Conservation (phyloP, 2,797 vertebrate species). For the Pseudopleuronectes americanus region DNA sequence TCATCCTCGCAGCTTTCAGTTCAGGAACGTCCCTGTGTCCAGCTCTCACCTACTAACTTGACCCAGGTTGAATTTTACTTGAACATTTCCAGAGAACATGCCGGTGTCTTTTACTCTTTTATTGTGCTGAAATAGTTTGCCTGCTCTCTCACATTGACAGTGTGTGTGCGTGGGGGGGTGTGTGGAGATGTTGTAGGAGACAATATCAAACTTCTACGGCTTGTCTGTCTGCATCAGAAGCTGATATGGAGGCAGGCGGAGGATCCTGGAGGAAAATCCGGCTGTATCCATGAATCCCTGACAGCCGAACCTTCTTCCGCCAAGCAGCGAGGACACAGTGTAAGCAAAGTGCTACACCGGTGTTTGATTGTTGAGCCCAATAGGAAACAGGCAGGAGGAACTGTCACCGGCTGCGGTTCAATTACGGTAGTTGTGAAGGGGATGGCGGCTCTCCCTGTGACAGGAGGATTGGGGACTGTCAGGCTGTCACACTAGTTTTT, state of each 20-base stretch:
- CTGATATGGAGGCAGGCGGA: constrained; percentile 11
- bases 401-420: constrained; percentile 65
- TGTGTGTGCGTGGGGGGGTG: background rate
- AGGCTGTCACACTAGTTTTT: constrained; percentile 61
- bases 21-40: background rate
- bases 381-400: constrained; percentile 54
- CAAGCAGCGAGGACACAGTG: constrained; percentile 19
- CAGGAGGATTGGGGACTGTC: constrained; percentile 59
- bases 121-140: background rate
- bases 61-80: background rate
- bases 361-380: constrained; percentile 60
- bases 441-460: constrained; percentile 52
- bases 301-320: constrained; percentile 46
- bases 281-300: constrained; percentile 33
- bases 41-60: background rate
- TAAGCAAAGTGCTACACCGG: constrained; percentile 29
- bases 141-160: background rate
- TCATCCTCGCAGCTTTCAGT: background rate
- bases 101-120: background rate
- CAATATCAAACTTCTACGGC: constrained; percentile 20
- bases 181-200: background rate
- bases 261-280: constrained; percentile 26
- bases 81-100: background rate
- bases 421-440: constrained; percentile 62
- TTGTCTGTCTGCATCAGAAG: constrained; percentile 11